Evolutionary conservation across 2,113 vertebrate genomes (phyloP).

Genomic region (Bos indicus): DNA sequence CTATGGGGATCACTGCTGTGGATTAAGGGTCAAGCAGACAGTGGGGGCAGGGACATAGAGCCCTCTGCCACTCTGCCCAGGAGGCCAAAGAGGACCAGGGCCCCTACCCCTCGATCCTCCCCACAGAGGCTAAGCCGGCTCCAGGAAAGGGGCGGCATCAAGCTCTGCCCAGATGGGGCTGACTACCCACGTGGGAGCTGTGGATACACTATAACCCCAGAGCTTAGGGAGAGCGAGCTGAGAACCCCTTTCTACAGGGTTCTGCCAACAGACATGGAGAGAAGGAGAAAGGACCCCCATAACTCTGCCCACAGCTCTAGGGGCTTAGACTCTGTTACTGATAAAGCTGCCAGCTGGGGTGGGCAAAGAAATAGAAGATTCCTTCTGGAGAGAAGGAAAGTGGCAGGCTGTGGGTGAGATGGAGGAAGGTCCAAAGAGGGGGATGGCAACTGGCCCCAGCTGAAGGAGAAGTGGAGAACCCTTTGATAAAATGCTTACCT

Average conservation of each 20-base stretch:
- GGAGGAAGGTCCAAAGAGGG: not conserved
- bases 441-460: not conserved
- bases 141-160: not conserved
- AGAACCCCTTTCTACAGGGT: not conserved
- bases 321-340: not conserved
- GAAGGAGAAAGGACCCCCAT: not conserved
- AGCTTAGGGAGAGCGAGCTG: not conserved
- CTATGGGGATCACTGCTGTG: not conserved
- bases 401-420: not conserved
- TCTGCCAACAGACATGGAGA: not conserved
- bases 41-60: not conserved
- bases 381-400: not conserved
- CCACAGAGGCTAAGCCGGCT: not conserved
- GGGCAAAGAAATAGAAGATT: not conserved
- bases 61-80: not conserved
- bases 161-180: not conserved
- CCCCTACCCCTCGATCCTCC: not conserved
- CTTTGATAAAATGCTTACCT: not conserved
- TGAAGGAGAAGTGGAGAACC: not conserved
- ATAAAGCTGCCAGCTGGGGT: not conserved
- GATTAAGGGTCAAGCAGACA: not conserved
- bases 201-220: not conserved
- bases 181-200: accelerated
- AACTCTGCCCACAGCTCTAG: not conserved
- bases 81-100: not conserved